phyloP scores from a whole-genome alignment of 2,888 invertebrate genomes.

The Diaprepes abbreviatus region DNA sequence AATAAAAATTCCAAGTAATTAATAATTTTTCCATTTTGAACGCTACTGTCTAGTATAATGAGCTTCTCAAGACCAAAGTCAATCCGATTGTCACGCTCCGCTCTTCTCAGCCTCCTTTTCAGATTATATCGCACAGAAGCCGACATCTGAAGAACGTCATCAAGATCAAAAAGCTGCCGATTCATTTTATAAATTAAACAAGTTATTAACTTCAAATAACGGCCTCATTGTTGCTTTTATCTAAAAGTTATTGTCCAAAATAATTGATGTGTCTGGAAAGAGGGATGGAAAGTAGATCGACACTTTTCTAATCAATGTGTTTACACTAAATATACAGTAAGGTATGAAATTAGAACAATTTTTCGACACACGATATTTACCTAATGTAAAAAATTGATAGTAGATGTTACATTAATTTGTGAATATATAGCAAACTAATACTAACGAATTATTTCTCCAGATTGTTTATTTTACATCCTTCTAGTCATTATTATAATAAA shows the following conservation, averaged over 20 bases:
- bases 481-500: too few relatives aligned
- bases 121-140: slow-evolving; percentile 38
- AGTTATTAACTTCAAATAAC: slow-evolving; percentile 49
- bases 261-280: slow-evolving; percentile 24
- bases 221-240: slow-evolving; percentile 35
- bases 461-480: too few relatives aligned
- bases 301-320: too few relatives aligned
- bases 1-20: background rate
- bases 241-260: slow-evolving; percentile 19
- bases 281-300: slow-evolving; percentile 14
- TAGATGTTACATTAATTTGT: too few relatives aligned
- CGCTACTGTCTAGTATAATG: slow-evolving; percentile 22
- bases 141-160: slow-evolving; percentile 40
- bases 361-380: too few relatives aligned
- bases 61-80: slow-evolving; percentile 28
- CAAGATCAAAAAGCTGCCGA: slow-evolving; percentile 40
- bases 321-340: too few relatives aligned
- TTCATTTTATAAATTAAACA: slow-evolving; percentile 52
- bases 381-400: too few relatives aligned
- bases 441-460: too few relatives aligned
- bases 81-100: slow-evolving; percentile 32
- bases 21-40: background rate
- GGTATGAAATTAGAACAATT: too few relatives aligned
- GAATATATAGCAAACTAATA: too few relatives aligned
- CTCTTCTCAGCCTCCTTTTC: slow-evolving; percentile 11